These are phyloP conservation scores for Paedocypris micromegethes DNA, from an alignment of 2,797 vertebrate genomes.

Conservation along the genomic window DNA sequence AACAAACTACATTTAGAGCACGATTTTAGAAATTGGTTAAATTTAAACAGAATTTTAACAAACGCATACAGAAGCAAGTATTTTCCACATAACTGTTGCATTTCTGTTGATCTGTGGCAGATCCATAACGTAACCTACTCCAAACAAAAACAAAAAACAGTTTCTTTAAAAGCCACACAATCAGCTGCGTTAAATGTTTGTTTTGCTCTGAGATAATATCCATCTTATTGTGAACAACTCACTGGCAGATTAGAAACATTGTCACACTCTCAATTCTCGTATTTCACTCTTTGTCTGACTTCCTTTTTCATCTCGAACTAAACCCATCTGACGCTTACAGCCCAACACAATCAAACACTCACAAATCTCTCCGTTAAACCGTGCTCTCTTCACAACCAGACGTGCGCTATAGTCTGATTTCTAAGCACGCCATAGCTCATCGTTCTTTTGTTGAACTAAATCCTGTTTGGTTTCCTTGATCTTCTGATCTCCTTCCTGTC, in stretches of 20 bases:
- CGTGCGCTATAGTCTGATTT: too few species aligned
- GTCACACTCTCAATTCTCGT: conserved; percentile 33
- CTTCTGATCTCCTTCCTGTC: conserved; percentile 52
- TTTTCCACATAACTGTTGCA: too few species aligned
- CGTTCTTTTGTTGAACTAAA: conserved; percentile 41
- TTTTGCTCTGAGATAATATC: conserved; percentile 5
- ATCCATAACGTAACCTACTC: too few species aligned
- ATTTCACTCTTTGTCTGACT: conserved; percentile 29
- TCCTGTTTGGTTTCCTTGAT: conserved; percentile 56
- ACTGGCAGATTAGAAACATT: conserved; percentile 47
- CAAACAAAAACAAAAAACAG: too few species aligned
- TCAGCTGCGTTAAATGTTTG: conserved; percentile 13
- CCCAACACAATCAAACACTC: conserved; percentile 56
- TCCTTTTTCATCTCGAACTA: conserved; percentile 45
- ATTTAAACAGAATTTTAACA: too few species aligned
- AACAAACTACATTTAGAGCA: too few species aligned
- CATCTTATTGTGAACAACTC: conserved; percentile 27
- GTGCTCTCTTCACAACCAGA: conserved; percentile 23
- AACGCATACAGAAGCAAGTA: too few species aligned
- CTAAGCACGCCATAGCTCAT: conserved; percentile 21
- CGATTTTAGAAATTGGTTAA: too few species aligned
- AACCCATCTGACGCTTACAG: conserved; percentile 51
- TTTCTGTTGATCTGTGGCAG: too few species aligned
- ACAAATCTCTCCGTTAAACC: conserved; percentile 53
- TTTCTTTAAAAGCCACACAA: neutral